A percentile compares a stretch with the other conserved stretches of the same genome.
Conservation (phyloP, 1,140 invertebrate genomes). For the Frieseomelitta varia region DNA sequence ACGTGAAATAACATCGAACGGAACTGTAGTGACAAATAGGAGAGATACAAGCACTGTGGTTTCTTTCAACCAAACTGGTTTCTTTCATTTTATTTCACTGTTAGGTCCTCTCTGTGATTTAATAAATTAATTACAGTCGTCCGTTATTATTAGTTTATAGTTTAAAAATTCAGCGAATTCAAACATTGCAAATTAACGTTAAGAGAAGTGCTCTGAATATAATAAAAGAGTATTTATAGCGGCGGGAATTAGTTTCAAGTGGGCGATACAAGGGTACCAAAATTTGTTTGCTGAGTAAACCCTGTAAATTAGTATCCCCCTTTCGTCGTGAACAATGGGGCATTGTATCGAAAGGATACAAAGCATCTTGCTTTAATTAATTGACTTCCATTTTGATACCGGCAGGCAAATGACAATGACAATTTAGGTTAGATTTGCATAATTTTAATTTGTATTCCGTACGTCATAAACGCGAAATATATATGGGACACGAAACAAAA, state of each 20-base stretch:
- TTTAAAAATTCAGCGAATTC: too few relatives aligned
- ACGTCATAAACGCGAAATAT: background rate
- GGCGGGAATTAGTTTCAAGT: background rate
- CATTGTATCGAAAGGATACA: background rate
- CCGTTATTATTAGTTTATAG: too few relatives aligned
- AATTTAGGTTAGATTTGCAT: background rate
- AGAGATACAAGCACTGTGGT: too few relatives aligned
- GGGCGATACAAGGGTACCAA: background rate
- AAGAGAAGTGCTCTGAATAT: too few relatives aligned
- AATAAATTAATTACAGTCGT: too few relatives aligned
- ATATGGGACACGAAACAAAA: background rate
- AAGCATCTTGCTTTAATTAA: background rate
- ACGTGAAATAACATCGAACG: background rate
- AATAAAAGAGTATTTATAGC: too few relatives aligned
- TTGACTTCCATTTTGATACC: background rate
- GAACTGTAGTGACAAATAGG: too few relatives aligned
- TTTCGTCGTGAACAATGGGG: background rate
- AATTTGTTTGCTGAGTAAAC: background rate
- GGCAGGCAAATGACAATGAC: background rate
- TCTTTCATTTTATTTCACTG: too few relatives aligned
- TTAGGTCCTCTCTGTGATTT: too few relatives aligned
- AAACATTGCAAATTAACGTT: too few relatives aligned
- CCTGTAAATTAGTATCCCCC: background rate
- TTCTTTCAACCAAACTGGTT: too few relatives aligned
- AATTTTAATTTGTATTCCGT: background rate